Evolutionary conservation across 2,888 invertebrate species (phyloP).

Genomic region (Luffia ferchaultella): DNA sequence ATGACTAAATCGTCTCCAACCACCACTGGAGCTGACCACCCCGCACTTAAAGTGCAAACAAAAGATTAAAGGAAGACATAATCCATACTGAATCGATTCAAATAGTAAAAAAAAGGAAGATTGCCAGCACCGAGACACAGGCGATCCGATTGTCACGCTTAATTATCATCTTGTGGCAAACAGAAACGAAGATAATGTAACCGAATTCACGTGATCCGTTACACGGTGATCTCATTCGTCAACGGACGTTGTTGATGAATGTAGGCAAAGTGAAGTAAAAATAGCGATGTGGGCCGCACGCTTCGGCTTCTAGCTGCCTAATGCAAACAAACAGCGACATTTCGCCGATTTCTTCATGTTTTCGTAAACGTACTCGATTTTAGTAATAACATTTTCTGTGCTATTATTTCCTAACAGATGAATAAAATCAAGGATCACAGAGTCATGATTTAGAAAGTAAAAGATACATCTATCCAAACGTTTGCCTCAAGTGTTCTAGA

Average conservation of each 20-base stretch:
- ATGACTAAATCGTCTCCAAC: too few species aligned
- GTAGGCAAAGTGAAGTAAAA: slow-evolving; percentile 22
- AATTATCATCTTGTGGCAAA: background rate
- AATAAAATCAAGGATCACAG: too few species aligned
- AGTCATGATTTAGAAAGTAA: too few species aligned
- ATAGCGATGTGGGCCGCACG: slow-evolving; percentile 27
- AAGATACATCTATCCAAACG: too few species aligned
- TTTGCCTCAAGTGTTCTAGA: too few species aligned
- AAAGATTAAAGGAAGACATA: too few species aligned
- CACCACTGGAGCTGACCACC: too few species aligned
- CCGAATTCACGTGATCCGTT: slow-evolving; percentile 13
- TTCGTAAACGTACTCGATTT: too few species aligned
- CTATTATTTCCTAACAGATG: too few species aligned
- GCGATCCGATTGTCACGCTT: background rate
- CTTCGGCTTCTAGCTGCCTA: slow-evolving; percentile 16
- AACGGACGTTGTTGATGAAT: slow-evolving; percentile 14
- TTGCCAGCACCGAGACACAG: background rate
- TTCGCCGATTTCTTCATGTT: too few species aligned
- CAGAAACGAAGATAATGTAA: background rate
- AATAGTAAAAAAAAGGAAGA: background rate
- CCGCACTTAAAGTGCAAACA: too few species aligned
- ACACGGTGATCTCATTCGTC: slow-evolving; percentile 20
- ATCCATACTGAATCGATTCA: background rate
- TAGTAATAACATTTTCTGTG: too few species aligned
- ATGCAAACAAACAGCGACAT: slow-evolving; percentile 3